Base-by-base conservation (phyloP, 2,888 invertebrate species). In the Apodemia duryi region DNA sequence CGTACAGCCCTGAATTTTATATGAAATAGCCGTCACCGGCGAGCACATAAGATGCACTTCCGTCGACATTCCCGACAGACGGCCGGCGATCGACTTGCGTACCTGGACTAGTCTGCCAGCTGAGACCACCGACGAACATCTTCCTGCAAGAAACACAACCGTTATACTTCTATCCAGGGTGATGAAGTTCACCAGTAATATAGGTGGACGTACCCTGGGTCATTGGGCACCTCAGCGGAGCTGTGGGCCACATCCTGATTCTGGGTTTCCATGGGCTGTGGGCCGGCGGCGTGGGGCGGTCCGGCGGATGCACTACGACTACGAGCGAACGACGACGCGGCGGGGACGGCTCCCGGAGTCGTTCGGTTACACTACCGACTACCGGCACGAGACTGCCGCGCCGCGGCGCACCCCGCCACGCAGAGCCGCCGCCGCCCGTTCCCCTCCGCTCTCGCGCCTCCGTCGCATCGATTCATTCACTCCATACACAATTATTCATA, bases 31-130 rank as follows among this genome's bases (percentile, higher is more conserved):
- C 76, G 74, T 75, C 82, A 77, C 76, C 79, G 78, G 79, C 76
- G 77, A 76, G 79, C 70, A 75, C 74, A 74, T 83, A 80, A 80
- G 79, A 82, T 85, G 86, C 89, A 87, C 82, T 79, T 83, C 85
- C 83, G 83, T 75, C 75, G 75, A 73, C 67, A 75, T 78, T 77
- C 77, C 75, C 9, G 38, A 75, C 78, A 76, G 82, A 75, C 78
- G 77, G 76, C 78, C 79, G 82, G 82, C 82, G 82, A 82, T 83
- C 79, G 83, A 79, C 80, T 80, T 82, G 88, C 89, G 86, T 95
- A 99, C 98, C 98, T 96, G 98, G 98, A 94, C 98, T 98, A 87
- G 99, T 99, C 94, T 99, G 99, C 99, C 99, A 99, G 94, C 98
- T 98, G 89, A 99, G 96, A 86, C 99, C 99, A 86, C 99, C 99